Conservation (phyloP, 2,888 invertebrate species). For the Antheraea assamensis region DNA sequence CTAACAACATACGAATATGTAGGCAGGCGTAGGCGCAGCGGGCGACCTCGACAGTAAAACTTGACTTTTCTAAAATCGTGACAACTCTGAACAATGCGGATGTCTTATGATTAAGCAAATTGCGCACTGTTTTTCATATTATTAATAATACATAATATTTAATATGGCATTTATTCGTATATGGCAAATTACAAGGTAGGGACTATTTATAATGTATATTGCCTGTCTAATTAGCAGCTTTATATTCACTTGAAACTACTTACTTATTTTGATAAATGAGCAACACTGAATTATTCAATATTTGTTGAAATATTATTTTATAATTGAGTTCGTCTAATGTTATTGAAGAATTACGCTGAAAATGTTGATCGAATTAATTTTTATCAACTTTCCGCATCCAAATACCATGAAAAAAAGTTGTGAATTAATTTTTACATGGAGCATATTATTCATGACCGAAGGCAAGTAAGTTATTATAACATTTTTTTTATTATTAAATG, state of each 20-base stretch:
- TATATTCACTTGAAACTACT: background rate
- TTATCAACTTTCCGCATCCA: too few relatives aligned
- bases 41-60: constrained; percentile 34
- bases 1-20: constrained; percentile 2
- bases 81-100: constrained; percentile 27
- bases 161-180: background rate
- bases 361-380: too few relatives aligned
- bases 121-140: background rate
- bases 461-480: too few relatives aligned
- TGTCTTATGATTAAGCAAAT: constrained; percentile 16
- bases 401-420: too few relatives aligned
- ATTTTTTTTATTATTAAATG: background rate
- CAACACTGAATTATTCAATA: background rate
- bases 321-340: too few relatives aligned
- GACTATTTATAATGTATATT: background rate
- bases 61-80: constrained; percentile 33
- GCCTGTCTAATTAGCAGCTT: background rate
- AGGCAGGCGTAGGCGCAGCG: constrained; percentile 14
- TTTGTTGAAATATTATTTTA: too few relatives aligned
- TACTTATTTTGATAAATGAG: background rate
- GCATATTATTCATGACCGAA: background rate
- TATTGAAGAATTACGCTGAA: too few relatives aligned
- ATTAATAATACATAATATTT: background rate
- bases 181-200: background rate
- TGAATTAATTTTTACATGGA: background rate